A percentile compares a stretch with the other conserved stretches of the same genome.
Evolutionary conservation across 2,888 invertebrate genomes (phyloP).

Genomic region (Drosophila anomalata): DNA sequence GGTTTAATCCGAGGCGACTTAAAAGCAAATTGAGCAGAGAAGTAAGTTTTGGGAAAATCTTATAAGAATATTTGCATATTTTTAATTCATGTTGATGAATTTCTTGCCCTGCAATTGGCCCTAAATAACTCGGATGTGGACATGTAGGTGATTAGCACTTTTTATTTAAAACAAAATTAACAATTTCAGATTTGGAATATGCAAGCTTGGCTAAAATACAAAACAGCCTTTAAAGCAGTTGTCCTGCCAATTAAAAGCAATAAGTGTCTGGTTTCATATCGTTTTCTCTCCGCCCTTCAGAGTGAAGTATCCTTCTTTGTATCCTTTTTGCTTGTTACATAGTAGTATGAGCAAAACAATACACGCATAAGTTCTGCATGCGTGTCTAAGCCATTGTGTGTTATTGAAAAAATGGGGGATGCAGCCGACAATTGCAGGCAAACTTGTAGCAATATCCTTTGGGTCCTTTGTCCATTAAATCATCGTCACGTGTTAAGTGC

Average conservation of each 20-base stretch:
- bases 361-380: constrained; percentile 14
- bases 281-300: not conserved
- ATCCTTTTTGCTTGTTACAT: constrained; percentile 5
- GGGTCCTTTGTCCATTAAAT: constrained; percentile 36
- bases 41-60: not conserved
- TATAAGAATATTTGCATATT: not conserved
- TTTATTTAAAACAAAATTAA: constrained; percentile 18
- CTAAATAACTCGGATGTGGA: not conserved
- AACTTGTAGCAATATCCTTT: constrained; percentile 47
- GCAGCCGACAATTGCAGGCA: constrained; percentile 45
- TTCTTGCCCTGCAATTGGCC: no score
- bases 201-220: constrained; percentile 1
- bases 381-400: constrained; percentile 38
- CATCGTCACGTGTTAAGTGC: constrained; percentile 62
- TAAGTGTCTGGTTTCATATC: constrained; percentile 36
- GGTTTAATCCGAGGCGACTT: not conserved
- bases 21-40: not conserved
- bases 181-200: no score
- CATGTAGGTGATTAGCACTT: not conserved
- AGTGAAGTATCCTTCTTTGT: not conserved
- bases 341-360: constrained; percentile 16
- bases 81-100: not conserved
- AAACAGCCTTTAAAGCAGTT: constrained; percentile 50
- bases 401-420: constrained; percentile 32
- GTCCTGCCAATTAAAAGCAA: constrained; percentile 61